Conservation (phyloP, 2,113 vertebrate species). For the Brachionichthys hirsutus region DNA sequence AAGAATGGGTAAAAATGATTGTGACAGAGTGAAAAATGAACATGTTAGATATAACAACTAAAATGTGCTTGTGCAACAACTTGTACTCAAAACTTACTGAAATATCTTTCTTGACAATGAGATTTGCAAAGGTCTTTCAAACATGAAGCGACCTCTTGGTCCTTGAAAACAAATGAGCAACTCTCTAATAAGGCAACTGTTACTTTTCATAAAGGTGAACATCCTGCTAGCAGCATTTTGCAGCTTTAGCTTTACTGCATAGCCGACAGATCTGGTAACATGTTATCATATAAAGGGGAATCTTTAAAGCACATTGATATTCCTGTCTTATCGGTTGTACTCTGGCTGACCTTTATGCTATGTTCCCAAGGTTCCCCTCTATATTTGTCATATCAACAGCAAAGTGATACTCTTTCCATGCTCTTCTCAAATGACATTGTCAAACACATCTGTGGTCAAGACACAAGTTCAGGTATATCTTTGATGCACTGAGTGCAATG, state of each 20-base stretch:
- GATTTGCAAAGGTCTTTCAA: conserved; percentile 50
- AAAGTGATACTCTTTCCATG: conserved; percentile 68
- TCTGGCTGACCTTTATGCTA: conserved; percentile 70
- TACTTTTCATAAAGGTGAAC: conserved; percentile 54
- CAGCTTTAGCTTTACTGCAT: conserved; percentile 34
- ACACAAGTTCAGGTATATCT: conserved; percentile 62
- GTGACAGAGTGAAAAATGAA: background rate
- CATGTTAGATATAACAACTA: no score
- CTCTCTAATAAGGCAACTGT: conserved; percentile 50
- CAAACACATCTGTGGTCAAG: conserved; percentile 63
- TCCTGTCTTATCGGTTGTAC: conserved; percentile 61
- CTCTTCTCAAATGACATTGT: conserved; percentile 71
- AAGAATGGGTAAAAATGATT: conserved; percentile 13
- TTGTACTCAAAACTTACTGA: conserved; percentile 6
- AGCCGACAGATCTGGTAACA: conserved; percentile 26
- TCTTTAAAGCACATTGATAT: conserved; percentile 45
- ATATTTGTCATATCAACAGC: conserved; percentile 78
- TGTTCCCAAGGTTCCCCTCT: conserved; percentile 70
- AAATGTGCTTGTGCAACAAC: background rate
- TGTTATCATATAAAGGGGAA: conserved; percentile 36
- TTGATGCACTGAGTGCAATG: conserved; percentile 38
- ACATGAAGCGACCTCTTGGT: conserved; percentile 41
- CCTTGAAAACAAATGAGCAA: conserved; percentile 49
- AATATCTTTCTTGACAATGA: conserved; percentile 16
- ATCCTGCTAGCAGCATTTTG: conserved; percentile 29